Percentiles rank a stretch among this genome's conserved stretches.
These are phyloP conservation scores for Steinernema khuongi DNA, from an alignment of 1,140 invertebrate species.

Conservation along the genomic window DNA sequence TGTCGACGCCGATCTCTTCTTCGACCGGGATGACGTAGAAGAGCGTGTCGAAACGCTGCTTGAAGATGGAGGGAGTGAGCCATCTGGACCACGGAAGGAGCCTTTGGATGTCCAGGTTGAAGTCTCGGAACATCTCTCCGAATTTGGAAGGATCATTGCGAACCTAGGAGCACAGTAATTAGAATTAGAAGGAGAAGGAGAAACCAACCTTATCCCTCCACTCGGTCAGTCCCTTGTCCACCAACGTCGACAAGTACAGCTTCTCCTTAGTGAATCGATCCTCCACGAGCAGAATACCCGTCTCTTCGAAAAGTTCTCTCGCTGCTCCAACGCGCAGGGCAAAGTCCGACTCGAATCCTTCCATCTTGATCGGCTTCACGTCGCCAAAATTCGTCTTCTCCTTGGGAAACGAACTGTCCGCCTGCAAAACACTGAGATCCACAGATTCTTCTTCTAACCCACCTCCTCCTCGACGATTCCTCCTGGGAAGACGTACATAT, in stretches of 20 bases:
- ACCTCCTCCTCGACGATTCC: conserved; percentile 1
- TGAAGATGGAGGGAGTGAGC: background rate
- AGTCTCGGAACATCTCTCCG: background rate
- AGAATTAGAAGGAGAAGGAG: background rate
- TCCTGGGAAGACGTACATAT: background rate
- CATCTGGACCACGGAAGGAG: background rate
- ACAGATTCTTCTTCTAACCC: background rate
- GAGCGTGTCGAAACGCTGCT: background rate
- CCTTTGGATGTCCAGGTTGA: background rate
- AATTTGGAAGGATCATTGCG: background rate
- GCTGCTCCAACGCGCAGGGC: background rate
- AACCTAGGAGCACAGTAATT: background rate
- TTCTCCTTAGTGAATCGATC: background rate
- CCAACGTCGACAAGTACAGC: background rate
- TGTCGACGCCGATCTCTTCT: background rate
- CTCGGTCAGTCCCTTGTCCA: background rate
- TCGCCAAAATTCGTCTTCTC: background rate
- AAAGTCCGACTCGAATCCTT: background rate
- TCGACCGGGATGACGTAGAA: background rate
- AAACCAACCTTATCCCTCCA: conserved; percentile 5
- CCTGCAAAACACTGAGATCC: background rate
- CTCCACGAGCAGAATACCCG: background rate
- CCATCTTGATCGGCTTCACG: background rate
- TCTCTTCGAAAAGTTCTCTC: background rate
- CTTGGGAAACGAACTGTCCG: background rate